A percentile compares a stretch with the other conserved stretches of the same genome.
These are phyloP conservation scores for Brachionus paranguensis DNA, from an alignment of 1,140 invertebrate genomes.

Conservation along the genomic window DNA sequence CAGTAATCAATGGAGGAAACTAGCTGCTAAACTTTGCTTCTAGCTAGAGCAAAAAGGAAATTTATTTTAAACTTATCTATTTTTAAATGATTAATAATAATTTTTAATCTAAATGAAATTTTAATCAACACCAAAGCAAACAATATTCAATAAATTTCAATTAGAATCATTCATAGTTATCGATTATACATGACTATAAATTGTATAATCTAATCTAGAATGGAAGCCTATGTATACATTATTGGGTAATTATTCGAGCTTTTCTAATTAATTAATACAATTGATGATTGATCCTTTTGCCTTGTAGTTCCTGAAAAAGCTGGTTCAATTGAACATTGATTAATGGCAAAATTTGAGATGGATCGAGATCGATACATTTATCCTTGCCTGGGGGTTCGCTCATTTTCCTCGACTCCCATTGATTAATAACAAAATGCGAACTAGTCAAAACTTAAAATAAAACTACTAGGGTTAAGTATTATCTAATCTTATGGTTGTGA, in stretches of 20 bases:
- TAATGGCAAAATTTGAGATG: not conserved
- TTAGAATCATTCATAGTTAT: slow-evolving; percentile 1
- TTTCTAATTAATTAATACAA: not conserved
- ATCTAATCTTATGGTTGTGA: slow-evolving; percentile 20
- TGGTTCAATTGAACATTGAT: not conserved
- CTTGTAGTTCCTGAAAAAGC: not conserved
- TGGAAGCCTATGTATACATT: not conserved
- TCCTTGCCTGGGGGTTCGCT: not conserved
- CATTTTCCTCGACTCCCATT: not conserved
- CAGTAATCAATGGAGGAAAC: not conserved
- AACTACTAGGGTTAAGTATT: not conserved
- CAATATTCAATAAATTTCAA: slow-evolving; percentile 13
- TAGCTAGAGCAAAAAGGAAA: not conserved
- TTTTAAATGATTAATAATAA: slow-evolving; percentile 13
- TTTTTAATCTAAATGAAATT: slow-evolving; percentile 10
- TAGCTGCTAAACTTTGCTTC: not conserved
- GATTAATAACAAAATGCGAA: not conserved
- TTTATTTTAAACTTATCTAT: not conserved
- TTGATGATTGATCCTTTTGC: slow-evolving; percentile 5
- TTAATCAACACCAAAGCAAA: slow-evolving; percentile 16
- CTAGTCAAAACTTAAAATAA: not conserved
- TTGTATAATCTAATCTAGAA: slow-evolving; percentile 10
- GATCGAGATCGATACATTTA: not conserved
- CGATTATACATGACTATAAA: slow-evolving; percentile 7
- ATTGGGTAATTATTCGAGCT: not conserved